Base-by-base conservation (phyloP, 2,888 invertebrate species). In the Drosophila phalerata region DNA sequence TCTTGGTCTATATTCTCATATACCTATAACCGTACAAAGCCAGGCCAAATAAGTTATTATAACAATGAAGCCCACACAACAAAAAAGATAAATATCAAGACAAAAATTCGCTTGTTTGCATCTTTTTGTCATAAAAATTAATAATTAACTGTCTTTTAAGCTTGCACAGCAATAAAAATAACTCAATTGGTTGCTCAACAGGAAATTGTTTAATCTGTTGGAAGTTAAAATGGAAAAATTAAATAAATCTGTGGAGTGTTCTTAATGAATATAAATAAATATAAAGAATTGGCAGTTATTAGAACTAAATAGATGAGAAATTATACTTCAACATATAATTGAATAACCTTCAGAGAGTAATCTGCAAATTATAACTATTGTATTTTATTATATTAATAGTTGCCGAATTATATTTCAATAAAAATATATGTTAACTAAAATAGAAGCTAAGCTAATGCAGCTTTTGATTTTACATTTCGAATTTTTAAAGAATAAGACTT, bases 91-190 rank as follows among this genome's bases (percentile, higher is more conserved):
- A 56, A 66, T 43, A 62, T 62, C 49, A 49, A 40, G 30, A 52
- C 51, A 52, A 42, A 63, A 69, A 63, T 43, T 60, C 55, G 30
- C 56, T 69, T 70, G 56, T 68, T 82, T 73, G 73, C 77, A 72
- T 82, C 67, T 73, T 69, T 42, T 1, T 47, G 45, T 45, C 63
- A 68, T 70, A 65, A 68, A 70, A 73, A 70, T 73, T 79, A 83
- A 85, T 80, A 83, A 85, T 83, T 85, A 80, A 80, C 65, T 64
- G 68, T 52, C 61, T 53, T 49, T 53, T 47, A 60, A 49, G 45
- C 32, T 30, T 37, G 11, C 19, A 19, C 4, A 37, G 56, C 38
- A 25, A 42, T 40, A 22, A 73, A 56, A 57, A 34, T 75, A 64
- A 69, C 52, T 75, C 79, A 81, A 81, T 81, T 72, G 79, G 30